Percentiles rank a stretch among this genome's conserved stretches.
Evolutionary conservation across 1,140 invertebrate species (phyloP).

Genomic region (Drosophila sucinea): DNA sequence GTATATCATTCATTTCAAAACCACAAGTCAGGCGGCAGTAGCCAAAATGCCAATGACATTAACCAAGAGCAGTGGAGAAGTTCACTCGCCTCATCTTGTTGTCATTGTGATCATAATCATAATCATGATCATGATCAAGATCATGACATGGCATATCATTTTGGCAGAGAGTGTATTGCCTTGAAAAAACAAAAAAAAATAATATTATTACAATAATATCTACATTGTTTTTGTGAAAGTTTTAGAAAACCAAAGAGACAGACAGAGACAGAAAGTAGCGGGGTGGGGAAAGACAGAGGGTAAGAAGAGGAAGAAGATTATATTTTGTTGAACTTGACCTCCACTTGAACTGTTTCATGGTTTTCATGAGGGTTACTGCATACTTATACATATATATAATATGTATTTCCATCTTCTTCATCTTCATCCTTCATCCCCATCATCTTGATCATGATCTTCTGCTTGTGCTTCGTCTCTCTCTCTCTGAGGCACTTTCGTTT

Average conservation of each 20-base stretch:
- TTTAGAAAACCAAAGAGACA: not conserved
- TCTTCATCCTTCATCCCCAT: slow-evolving; percentile 4
- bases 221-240: not conserved
- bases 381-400: too few species aligned
- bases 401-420: too few species aligned
- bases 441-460: slow-evolving; percentile 2
- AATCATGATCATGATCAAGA: slow-evolving; percentile 27
- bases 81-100: slow-evolving; percentile 61
- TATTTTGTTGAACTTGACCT: slow-evolving; percentile 41
- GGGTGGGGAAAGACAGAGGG: not conserved
- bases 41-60: slow-evolving; percentile 70
- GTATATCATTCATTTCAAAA: too few species aligned
- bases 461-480: slow-evolving; percentile 13
- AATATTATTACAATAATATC: not conserved
- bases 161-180: slow-evolving; percentile 37
- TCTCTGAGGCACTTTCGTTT: slow-evolving; percentile 56
- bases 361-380: too few species aligned
- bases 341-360: slow-evolving; percentile 41
- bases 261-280: not conserved
- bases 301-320: not conserved
- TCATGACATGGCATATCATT: slow-evolving; percentile 57
- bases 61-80: slow-evolving; percentile 37
- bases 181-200: slow-evolving; percentile 2
- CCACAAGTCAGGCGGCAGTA: not conserved
- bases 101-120: slow-evolving; percentile 2